Evolutionary conservation across 2,888 invertebrate genomes (phyloP).

Genomic region (Sinotaia quadrata): DNA sequence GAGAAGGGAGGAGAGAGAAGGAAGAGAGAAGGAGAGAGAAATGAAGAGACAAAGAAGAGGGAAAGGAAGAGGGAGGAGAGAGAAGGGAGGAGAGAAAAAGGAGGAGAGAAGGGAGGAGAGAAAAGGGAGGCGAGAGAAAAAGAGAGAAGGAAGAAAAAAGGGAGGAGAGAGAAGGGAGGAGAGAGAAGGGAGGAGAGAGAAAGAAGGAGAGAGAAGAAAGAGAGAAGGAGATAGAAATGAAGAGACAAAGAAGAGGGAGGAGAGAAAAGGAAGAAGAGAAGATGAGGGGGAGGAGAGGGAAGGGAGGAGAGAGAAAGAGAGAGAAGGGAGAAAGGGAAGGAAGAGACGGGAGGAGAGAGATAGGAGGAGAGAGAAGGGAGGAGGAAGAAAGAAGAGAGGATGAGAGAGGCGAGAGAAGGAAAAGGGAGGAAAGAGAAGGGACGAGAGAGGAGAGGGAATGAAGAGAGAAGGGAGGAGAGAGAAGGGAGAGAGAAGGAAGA

Average conservation of each 20-base stretch:
- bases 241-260: constrained; percentile 3
- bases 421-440: neutral
- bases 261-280: constrained; percentile 5
- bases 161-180: neutral
- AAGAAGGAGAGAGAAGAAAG: neutral
- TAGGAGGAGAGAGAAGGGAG: constrained; percentile 2
- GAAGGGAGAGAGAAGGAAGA: too few species aligned
- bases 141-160: constrained; percentile 6
- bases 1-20: too few species aligned
- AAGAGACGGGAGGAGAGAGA: too few species aligned
- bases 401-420: neutral
- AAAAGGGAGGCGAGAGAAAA: constrained; percentile 1
- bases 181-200: neutral
- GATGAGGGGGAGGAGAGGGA: neutral
- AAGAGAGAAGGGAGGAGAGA: neutral
- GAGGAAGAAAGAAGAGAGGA: neutral
- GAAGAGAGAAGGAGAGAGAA: too few species aligned
- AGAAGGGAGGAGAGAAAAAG: neutral
- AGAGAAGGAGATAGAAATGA: neutral
- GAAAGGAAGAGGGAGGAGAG: constrained; percentile 7
- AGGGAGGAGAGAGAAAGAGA: neutral
- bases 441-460: neutral
- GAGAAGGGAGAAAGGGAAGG: neutral
- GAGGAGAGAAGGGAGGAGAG: neutral
- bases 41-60: constrained; percentile 4